phyloP scores from a whole-genome alignment of 1,140 invertebrate genomes.

The Drosophila bocqueti region DNA sequence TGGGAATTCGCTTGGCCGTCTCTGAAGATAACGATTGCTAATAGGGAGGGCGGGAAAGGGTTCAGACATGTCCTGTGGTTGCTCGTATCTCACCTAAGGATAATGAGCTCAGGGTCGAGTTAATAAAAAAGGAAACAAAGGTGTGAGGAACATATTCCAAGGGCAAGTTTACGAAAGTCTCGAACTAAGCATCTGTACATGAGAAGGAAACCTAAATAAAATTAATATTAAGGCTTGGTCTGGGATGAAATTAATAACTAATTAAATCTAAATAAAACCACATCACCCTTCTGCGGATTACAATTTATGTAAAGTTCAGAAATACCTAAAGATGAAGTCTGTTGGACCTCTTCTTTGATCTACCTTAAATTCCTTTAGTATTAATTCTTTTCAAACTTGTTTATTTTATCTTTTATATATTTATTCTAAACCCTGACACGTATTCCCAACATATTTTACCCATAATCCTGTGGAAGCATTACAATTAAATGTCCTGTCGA shows the following conservation, averaged over 20 bases:
- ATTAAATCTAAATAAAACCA: not conserved
- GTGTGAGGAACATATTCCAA: not conserved
- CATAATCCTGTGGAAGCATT: not conserved
- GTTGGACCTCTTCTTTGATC: rapidly evolving
- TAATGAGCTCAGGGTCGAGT: slow-evolving; percentile 22
- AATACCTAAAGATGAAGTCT: not conserved
- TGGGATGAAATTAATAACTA: rapidly evolving
- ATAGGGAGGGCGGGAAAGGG: slow-evolving; percentile 5
- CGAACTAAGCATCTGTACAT: not conserved
- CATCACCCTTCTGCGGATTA: not conserved
- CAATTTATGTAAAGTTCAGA: not conserved
- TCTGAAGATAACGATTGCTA: slow-evolving; percentile 45
- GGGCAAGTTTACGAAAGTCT: not conserved
- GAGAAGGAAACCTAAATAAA: no score
- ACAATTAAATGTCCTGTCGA: slow-evolving; percentile 15
- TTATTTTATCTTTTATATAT: not conserved
- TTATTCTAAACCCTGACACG: not conserved
- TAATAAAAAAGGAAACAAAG: not conserved
- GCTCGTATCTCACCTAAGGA: slow-evolving; percentile 12
- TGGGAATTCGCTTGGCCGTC: slow-evolving; percentile 49
- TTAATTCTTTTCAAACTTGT: not conserved
- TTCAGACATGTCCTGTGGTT: slow-evolving; percentile 7
- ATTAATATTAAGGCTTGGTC: rapidly evolving
- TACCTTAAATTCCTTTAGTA: not conserved
- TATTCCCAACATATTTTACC: not conserved